Conservation (phyloP, 2,113 vertebrate genomes). For the Speoplatyrhinus poulsoni region DNA sequence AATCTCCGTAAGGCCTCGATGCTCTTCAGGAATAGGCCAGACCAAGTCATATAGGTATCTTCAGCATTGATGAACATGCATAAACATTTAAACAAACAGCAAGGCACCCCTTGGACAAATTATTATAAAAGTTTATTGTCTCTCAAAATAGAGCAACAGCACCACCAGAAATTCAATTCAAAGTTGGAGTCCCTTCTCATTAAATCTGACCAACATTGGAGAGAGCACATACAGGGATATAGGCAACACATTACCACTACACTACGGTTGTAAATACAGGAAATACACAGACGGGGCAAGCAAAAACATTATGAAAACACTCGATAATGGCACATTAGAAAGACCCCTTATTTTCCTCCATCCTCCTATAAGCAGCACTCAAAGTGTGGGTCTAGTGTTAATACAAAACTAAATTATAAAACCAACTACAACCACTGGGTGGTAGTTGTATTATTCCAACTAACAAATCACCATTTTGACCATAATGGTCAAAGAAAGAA, state of each 20-base stretch:
- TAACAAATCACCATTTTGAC: constrained; percentile 11
- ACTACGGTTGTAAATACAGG: constrained; percentile 36
- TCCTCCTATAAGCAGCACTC: constrained; percentile 15
- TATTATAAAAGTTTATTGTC: background rate
- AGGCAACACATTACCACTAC: constrained; percentile 55
- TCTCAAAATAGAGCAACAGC: background rate
- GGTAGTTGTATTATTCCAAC: too few relatives aligned
- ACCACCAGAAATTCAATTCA: background rate
- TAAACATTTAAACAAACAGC: background rate
- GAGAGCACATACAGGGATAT: constrained; percentile 17
- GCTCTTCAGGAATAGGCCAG: constrained; percentile 28
- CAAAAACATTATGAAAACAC: background rate
- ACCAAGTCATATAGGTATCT: constrained; percentile 39
- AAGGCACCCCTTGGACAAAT: too few relatives aligned
- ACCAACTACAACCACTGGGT: background rate
- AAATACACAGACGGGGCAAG: constrained; percentile 1
- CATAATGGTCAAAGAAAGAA: constrained; percentile 43
- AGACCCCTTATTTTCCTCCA: constrained; percentile 15
- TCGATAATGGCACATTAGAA: constrained; percentile 8
- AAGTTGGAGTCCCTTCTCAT: constrained; percentile 33
- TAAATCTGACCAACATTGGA: constrained; percentile 35
- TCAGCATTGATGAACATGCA: constrained; percentile 1
- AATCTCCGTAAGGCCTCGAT: too few relatives aligned
- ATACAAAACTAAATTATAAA: constrained; percentile 30
- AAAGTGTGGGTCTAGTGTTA: constrained; percentile 32